A percentile compares a stretch with the other conserved stretches of the same genome.
Conservation (phyloP, 1,140 invertebrate genomes). For the Cataglyphis hispanica region DNA sequence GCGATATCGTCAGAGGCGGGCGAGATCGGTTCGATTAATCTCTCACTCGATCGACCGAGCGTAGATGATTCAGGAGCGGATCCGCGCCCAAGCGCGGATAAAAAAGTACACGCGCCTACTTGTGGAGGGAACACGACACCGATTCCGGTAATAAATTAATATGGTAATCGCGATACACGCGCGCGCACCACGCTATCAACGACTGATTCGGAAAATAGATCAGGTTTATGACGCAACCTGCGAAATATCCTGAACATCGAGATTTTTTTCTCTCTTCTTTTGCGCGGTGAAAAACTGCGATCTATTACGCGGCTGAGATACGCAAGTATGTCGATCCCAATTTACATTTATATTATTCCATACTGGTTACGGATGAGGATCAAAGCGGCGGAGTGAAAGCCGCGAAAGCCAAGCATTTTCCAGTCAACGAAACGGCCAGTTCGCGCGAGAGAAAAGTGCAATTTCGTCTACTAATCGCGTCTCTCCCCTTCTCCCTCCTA, state of each 20-base stretch:
- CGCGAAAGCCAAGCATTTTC: slow-evolving; percentile 24
- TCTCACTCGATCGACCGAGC: slow-evolving; percentile 66
- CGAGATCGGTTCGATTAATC: slow-evolving; percentile 71
- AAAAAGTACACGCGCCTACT: background rate
- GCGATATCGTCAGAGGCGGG: slow-evolving; percentile 60
- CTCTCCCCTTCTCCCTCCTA: background rate
- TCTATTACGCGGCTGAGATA: slow-evolving; percentile 30
- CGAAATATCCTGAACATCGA: slow-evolving; percentile 13
- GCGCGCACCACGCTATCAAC: background rate
- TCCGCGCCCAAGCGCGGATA: slow-evolving; percentile 60
- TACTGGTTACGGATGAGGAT: slow-evolving; percentile 12
- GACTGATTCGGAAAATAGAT: slow-evolving; percentile 24
- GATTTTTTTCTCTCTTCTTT: background rate
- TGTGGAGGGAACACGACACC: background rate
- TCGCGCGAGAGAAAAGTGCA: background rate
- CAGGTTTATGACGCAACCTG: slow-evolving; percentile 38
- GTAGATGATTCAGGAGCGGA: slow-evolving; percentile 51
- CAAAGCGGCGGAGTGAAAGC: slow-evolving; percentile 46
- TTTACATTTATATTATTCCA: slow-evolving; percentile 49
- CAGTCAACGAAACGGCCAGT: slow-evolving; percentile 9
- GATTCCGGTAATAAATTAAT: slow-evolving; percentile 63
- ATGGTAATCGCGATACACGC: slow-evolving; percentile 64
- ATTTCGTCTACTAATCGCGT: too few species aligned
- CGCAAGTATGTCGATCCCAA: slow-evolving; percentile 19
- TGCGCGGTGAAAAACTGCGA: slow-evolving; percentile 27